Percentiles rank a stretch among this genome's conserved stretches.
Evolutionary conservation across 2,113 vertebrate species (phyloP).

Genomic region (Sigmodon hispidus): DNA sequence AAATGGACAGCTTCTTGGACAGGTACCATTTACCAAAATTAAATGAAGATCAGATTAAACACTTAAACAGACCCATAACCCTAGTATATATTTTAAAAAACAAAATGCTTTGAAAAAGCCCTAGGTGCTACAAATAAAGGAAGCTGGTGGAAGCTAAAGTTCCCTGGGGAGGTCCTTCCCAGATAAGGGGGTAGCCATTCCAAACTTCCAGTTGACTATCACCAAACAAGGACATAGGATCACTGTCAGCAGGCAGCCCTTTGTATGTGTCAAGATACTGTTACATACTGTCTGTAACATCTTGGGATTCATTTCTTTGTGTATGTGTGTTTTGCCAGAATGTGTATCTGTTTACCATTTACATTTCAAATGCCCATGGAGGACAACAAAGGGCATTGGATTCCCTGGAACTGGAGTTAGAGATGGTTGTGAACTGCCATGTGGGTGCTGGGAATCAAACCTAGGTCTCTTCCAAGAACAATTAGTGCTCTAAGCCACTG

Average conservation of each 20-base stretch:
- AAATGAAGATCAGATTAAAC: too few relatives aligned
- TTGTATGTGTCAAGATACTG: background rate
- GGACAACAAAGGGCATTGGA: background rate
- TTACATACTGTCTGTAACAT: background rate
- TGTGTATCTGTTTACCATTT: background rate
- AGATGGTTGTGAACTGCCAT: background rate
- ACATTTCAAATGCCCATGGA: background rate
- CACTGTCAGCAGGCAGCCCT: background rate
- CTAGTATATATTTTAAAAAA: background rate
- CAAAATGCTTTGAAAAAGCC: background rate
- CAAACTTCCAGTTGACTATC: background rate
- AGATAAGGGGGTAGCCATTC: background rate
- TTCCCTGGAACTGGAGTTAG: background rate
- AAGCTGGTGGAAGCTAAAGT: too few relatives aligned
- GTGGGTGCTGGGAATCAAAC: background rate
- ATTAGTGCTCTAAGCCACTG: background rate
- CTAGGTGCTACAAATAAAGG: background rate
- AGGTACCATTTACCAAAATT: too few relatives aligned
- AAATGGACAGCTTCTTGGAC: too few relatives aligned
- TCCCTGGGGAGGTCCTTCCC: background rate
- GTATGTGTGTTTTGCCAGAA: background rate
- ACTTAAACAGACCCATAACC: background rate
- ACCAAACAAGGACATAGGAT: background rate
- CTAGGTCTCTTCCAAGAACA: background rate
- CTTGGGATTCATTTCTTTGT: background rate